A percentile compares a stretch with the other conserved stretches of the same genome.
Evolutionary conservation across 2,113 vertebrate species (phyloP).

Genomic region (Empidonax traillii): DNA sequence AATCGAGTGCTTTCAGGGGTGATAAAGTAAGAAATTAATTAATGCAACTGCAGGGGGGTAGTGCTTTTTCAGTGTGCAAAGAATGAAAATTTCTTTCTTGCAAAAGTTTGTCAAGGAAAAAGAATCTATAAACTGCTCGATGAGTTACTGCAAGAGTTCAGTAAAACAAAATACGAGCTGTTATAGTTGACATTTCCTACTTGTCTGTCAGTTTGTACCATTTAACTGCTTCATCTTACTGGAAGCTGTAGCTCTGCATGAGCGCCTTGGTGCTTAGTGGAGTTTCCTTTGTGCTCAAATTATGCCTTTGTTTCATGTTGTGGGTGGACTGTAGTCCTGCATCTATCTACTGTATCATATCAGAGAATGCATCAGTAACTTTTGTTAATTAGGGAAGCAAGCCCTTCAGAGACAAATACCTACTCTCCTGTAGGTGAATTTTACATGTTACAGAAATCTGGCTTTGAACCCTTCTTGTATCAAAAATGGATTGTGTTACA

Average conservation of each 20-base stretch:
- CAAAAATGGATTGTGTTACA: neutral
- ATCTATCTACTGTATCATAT: neutral
- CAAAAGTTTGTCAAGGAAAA: neutral
- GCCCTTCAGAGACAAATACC: neutral
- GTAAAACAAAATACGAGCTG: neutral
- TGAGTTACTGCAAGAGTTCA: neutral
- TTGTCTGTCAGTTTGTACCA: conserved; percentile 1
- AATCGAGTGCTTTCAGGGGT: neutral
- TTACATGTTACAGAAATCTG: neutral
- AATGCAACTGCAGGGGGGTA: neutral
- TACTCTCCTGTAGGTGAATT: neutral
- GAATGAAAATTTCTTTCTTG: neutral
- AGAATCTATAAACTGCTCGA: neutral
- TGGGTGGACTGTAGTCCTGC: neutral
- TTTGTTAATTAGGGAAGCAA: neutral
- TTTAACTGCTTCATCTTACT: conserved; percentile 63
- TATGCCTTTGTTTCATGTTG: conserved; percentile 52
- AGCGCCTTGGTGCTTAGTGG: conserved; percentile 39
- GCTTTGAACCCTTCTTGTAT: neutral
- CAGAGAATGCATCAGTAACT: neutral
- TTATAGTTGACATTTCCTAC: neutral
- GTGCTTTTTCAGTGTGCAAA: neutral
- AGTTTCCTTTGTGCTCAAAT: conserved; percentile 75
- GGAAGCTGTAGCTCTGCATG: conserved; percentile 44
- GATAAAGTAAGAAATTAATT: neutral